These are phyloP conservation scores for Megaceryle alcyon DNA, from an alignment of 2,797 vertebrate species.

Conservation along the genomic window DNA sequence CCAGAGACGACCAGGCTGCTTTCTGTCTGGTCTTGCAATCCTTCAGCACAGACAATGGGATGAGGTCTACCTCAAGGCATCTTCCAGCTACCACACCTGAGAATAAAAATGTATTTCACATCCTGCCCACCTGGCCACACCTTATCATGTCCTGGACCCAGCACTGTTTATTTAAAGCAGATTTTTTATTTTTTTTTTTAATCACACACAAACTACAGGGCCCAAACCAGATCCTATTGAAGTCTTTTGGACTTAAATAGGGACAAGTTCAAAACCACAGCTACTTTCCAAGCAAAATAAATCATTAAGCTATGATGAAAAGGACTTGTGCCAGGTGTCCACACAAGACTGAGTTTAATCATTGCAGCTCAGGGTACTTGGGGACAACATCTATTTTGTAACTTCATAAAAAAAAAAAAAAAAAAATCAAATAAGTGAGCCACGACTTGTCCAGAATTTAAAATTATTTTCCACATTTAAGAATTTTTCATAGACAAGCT, in stretches of 20 bases:
- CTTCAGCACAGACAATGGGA: not conserved
- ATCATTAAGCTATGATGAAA: slow-evolving; percentile 45
- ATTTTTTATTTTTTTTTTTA: not conserved
- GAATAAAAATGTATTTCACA: not conserved
- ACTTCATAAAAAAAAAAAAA: not conserved
- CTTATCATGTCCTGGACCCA: not conserved
- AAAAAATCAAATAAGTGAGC: not conserved
- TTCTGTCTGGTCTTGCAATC: not conserved
- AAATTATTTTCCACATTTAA: slow-evolving; percentile 38
- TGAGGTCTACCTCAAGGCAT: not conserved
- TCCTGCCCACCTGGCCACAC: fast-evolving
- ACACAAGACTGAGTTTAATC: slow-evolving; percentile 47
- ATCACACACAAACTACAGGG: not conserved
- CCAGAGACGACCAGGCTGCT: not conserved
- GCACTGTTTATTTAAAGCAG: not conserved
- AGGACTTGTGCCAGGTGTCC: slow-evolving; percentile 7
- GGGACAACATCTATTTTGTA: slow-evolving; percentile 58
- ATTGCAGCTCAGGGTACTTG: slow-evolving; percentile 43
- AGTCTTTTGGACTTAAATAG: not conserved
- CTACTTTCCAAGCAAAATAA: slow-evolving; percentile 50
- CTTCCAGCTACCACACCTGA: not conserved
- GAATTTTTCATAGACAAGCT: not conserved
- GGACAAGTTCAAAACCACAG: slow-evolving; percentile 5
- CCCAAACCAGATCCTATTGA: slow-evolving; percentile 5
- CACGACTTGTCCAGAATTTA: not conserved